Evolutionary conservation across 2,797 vertebrate species (phyloP).

Genomic region (Chanos chanos): DNA sequence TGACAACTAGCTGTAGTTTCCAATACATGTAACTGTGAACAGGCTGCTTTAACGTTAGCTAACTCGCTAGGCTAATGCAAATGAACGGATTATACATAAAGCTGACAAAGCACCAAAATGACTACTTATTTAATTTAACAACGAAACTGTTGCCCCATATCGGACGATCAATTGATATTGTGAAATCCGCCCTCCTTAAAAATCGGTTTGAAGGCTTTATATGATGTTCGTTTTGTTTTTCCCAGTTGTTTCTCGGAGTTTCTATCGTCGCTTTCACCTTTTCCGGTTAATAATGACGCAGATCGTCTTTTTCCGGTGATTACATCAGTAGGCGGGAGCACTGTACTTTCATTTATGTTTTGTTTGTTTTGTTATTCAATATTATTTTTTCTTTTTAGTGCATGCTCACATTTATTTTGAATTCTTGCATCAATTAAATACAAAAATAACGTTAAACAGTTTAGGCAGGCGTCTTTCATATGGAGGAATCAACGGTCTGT

Average conservation of each 20-base stretch:
- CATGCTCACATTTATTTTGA: too few relatives aligned
- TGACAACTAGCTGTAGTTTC: too few relatives aligned
- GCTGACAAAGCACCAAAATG: too few relatives aligned
- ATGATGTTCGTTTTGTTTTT: background rate
- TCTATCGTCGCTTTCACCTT: conserved; percentile 6
- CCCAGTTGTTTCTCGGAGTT: conserved; percentile 27
- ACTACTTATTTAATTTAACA: too few relatives aligned
- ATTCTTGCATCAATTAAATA: too few relatives aligned
- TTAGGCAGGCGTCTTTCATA: too few relatives aligned
- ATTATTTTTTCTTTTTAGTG: background rate
- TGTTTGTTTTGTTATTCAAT: background rate
- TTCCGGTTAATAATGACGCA: conserved; percentile 23
- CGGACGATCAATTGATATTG: background rate
- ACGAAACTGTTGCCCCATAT: background rate
- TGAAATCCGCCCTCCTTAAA: background rate
- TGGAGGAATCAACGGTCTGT: too few relatives aligned
- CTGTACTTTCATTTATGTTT: background rate
- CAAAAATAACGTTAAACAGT: too few relatives aligned
- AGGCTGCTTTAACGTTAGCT: too few relatives aligned
- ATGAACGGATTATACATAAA: too few relatives aligned
- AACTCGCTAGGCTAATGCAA: too few relatives aligned
- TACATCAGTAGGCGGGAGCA: background rate
- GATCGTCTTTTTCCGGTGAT: conserved; percentile 1
- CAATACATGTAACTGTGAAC: too few relatives aligned
- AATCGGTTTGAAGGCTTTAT: background rate